Conservation (phyloP, 2,113 vertebrate genomes). For the Maylandia zebra region DNA sequence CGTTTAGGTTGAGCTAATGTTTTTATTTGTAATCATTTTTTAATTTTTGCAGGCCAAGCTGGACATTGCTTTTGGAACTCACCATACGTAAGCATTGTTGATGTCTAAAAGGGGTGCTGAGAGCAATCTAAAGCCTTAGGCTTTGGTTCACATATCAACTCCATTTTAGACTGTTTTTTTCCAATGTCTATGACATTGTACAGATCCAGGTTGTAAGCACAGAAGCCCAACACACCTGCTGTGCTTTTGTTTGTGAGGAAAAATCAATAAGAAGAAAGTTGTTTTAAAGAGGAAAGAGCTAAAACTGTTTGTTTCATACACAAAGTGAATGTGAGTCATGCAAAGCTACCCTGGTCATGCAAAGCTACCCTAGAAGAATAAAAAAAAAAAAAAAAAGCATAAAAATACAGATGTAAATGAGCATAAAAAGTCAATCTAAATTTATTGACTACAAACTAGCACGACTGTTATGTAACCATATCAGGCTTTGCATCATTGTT, state of each 20-base stretch:
- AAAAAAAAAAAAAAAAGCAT: accelerated
- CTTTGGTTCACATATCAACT: accelerated
- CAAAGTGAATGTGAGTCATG: accelerated
- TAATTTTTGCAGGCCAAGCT: constrained; percentile 82
- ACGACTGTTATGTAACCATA: neutral
- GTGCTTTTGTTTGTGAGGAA: neutral
- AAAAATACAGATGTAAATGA: neutral
- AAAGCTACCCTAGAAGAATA: neutral
- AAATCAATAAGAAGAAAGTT: neutral
- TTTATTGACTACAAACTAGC: neutral
- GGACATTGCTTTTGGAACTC: constrained; percentile 97
- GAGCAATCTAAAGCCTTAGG: neutral
- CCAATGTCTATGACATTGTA: neutral
- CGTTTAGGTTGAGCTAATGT: neutral
- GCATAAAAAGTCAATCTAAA: neutral
- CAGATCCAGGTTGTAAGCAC: neutral
- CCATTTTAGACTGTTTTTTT: neutral
- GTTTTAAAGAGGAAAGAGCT: neutral
- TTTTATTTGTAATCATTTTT: neutral
- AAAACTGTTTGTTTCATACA: neutral
- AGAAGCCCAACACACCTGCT: neutral
- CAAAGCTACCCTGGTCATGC: neutral
- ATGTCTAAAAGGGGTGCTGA: neutral
- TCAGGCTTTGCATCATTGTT: neutral
- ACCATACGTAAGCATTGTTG: constrained; percentile 87